These are phyloP conservation scores for Mystacides longicornis DNA, from an alignment of 2,888 invertebrate species.

Conservation along the genomic window DNA sequence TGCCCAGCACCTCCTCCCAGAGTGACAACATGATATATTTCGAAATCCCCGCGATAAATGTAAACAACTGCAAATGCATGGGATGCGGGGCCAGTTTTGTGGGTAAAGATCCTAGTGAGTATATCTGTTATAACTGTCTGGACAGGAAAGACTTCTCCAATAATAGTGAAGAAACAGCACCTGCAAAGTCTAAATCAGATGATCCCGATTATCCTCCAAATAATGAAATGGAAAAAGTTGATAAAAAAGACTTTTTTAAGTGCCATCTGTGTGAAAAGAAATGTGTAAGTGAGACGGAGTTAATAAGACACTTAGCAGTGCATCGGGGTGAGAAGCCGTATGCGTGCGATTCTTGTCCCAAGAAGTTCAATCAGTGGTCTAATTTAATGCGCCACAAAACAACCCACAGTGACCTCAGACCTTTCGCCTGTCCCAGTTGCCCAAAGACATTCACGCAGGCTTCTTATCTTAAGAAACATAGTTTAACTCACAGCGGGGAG, in stretches of 20 bases:
- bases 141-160: neutral
- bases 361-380: neutral
- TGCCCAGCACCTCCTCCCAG: neutral
- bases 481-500: neutral
- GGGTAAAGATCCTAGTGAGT: neutral
- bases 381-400: constrained; percentile 4
- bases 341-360: neutral
- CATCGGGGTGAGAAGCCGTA: neutral
- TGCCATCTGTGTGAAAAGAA: neutral
- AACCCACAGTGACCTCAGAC: neutral
- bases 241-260: neutral
- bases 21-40: neutral
- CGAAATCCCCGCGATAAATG: neutral
- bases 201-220: neutral
- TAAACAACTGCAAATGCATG: neutral
- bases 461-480: neutral
- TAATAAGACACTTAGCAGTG: neutral
- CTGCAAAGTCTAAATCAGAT: neutral
- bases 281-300: neutral
- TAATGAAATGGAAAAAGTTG: neutral
- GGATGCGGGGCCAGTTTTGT: neutral
- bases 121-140: neutral
- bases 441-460: neutral
- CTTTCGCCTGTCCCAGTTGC: neutral
- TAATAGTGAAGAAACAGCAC: neutral